Evolutionary conservation across 2,113 vertebrate genomes (phyloP).

Genomic region (Apteryx mantelli): DNA sequence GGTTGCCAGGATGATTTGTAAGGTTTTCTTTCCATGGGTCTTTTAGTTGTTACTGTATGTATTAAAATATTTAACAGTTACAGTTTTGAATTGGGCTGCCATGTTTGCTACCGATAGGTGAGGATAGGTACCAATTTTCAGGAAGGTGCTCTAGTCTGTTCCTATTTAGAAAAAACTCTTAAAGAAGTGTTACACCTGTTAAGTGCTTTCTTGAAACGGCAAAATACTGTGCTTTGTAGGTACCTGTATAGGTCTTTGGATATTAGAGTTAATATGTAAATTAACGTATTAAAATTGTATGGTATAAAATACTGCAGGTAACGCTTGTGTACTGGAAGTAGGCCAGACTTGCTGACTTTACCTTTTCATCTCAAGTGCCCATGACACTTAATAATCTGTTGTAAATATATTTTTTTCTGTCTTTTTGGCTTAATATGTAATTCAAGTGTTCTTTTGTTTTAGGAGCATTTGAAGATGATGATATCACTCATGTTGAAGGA

Average conservation of each 20-base stretch:
- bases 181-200: background rate
- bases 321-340: background rate
- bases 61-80: background rate
- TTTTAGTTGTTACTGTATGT: background rate
- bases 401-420: background rate
- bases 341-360: background rate
- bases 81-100: background rate
- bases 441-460: slow-evolving; percentile 16
- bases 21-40: background rate
- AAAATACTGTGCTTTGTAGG: background rate
- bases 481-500: slow-evolving; percentile 97
- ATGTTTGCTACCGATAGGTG: background rate
- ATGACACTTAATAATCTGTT: background rate
- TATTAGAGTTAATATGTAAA: background rate
- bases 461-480: slow-evolving; percentile 97
- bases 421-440: slow-evolving; percentile 28
- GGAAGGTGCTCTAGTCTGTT: background rate
- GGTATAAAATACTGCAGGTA: background rate
- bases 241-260: background rate
- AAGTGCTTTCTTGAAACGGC: background rate
- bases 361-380: background rate
- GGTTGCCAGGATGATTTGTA: slow-evolving; percentile 44
- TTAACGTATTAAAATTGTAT: background rate
- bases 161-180: background rate
- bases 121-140: background rate